Evolutionary conservation across 2,113 vertebrate genomes (phyloP), one percentile per base, ranked within the genome.

Genomic region (Leptobrachium ailaonicum): DNA sequence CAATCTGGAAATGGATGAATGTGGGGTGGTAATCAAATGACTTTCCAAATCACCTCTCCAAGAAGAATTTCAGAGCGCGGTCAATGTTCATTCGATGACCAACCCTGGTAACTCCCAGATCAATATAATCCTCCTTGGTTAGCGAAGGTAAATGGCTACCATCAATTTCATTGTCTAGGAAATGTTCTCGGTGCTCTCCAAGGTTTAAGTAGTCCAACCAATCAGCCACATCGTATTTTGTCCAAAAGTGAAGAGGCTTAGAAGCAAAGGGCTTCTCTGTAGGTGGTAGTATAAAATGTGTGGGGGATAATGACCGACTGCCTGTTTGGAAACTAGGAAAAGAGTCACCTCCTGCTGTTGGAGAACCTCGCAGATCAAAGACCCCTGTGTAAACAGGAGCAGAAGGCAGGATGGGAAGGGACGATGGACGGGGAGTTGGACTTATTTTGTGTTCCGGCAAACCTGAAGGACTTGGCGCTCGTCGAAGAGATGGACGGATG

Each of bases 41-140:
- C 43, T 11, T 73, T 79, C 78, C 79, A 91, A 90, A 96, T 98
- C 95, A 98, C 96, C 96, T 97, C 91, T 98, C 95, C 83, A 97
- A 90, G 78, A 98, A 93, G 60, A 91, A 93, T 84, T 94, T 94
- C 83, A 98, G 93, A 66, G 96, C 96, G 12, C 96, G 91, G 77
- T 97, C 95, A 68, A 98, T 98, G 88, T 98, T 98, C 96, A 98
- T 98, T 72, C 96, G 95, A 86, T 98, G 96, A 11, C 96, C 96
- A 4, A 98, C 96, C n/a, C 96, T 93, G 2, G 95, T 98, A 74
- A 98, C 96, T 0, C 96, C 96, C 84, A 98, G 86, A 79, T 98
- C 96, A 82, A 98, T 92, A 71, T 94, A 97, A 85, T 98, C 96
- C 63, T 98, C 96, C 94, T 98, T 98, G 85, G 95, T 96, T 62